Evolutionary conservation across 2,888 invertebrate genomes (phyloP).

Genomic region (Lochmaea capreae): DNA sequence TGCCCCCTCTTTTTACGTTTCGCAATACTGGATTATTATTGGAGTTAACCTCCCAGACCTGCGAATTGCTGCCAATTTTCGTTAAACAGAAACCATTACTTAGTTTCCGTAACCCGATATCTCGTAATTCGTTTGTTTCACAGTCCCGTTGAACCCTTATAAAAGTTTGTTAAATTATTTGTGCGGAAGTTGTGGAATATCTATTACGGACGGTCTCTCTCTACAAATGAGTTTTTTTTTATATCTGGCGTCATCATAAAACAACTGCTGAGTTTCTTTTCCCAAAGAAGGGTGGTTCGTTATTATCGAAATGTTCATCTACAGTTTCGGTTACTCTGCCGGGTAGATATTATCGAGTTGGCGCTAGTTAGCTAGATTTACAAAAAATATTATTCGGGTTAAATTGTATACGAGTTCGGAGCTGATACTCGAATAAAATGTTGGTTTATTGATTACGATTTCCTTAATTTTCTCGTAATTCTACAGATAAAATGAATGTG

Average conservation of each 20-base stretch:
- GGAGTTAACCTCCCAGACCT: too few species aligned
- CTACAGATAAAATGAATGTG: too few species aligned
- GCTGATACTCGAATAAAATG: too few species aligned
- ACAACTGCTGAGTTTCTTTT: slow-evolving; percentile 16
- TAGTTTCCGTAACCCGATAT: not conserved
- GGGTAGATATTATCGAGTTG: slow-evolving; percentile 3
- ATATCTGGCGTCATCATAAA: slow-evolving; percentile 18
- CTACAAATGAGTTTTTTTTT: slow-evolving; percentile 11
- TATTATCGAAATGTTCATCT: slow-evolving; percentile 14
- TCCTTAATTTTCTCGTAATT: too few species aligned
- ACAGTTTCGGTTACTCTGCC: not conserved
- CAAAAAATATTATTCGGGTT: not conserved
- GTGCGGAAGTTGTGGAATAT: slow-evolving; percentile 7
- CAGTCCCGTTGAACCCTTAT: not conserved
- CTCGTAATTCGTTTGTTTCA: slow-evolving; percentile 1
- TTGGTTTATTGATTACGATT: too few species aligned
- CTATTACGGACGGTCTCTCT: slow-evolving; percentile 12
- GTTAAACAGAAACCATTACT: too few species aligned
- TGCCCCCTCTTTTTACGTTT: too few species aligned
- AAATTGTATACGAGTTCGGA: too few species aligned
- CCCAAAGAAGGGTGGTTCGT: not conserved
- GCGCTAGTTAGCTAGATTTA: slow-evolving; percentile 6
- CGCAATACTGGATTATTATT: too few species aligned
- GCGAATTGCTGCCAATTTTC: too few species aligned
- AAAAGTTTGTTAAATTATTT: slow-evolving; percentile 7